These are phyloP conservation scores for Dromiciops gliroides DNA, from an alignment of 2,113 vertebrate genomes.

Conservation along the genomic window DNA sequence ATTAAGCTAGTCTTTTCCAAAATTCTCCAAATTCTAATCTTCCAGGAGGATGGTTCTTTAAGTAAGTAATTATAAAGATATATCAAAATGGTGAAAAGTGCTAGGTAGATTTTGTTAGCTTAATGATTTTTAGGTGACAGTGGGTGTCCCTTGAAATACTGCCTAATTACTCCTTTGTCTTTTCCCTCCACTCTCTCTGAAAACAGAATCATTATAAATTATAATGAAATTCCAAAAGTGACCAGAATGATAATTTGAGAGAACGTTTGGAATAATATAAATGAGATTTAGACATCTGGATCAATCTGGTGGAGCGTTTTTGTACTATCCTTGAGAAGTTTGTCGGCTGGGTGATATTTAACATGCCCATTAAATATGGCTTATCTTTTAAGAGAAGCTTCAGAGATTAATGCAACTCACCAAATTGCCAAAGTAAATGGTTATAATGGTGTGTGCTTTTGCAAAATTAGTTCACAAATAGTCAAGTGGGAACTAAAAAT, in stretches of 20 bases:
- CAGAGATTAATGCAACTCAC: conserved; percentile 44
- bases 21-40: conserved; percentile 35
- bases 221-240: conserved; percentile 77
- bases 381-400: conserved; percentile 51
- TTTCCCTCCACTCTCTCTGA: conserved; percentile 72
- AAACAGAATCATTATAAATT: conserved; percentile 80
- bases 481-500: conserved; percentile 54
- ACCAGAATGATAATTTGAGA: conserved; percentile 78
- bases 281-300: conserved; percentile 51
- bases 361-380: conserved; percentile 42
- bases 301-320: conserved; percentile 47
- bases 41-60: conserved; percentile 26
- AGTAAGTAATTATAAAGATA: conserved; percentile 40
- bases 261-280: conserved; percentile 64
- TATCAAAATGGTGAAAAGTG: conserved; percentile 30
- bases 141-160: conserved; percentile 78
- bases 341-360: conserved; percentile 53
- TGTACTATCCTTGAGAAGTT: conserved; percentile 53
- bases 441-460: conserved; percentile 26
- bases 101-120: conserved; percentile 37
- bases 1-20: neutral
- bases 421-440: conserved; percentile 65
- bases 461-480: conserved; percentile 53
- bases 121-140: conserved; percentile 64
- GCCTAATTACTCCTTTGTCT: conserved; percentile 73